Base-by-base conservation (phyloP, 2,888 invertebrate species). In the Sycophila texana region DNA sequence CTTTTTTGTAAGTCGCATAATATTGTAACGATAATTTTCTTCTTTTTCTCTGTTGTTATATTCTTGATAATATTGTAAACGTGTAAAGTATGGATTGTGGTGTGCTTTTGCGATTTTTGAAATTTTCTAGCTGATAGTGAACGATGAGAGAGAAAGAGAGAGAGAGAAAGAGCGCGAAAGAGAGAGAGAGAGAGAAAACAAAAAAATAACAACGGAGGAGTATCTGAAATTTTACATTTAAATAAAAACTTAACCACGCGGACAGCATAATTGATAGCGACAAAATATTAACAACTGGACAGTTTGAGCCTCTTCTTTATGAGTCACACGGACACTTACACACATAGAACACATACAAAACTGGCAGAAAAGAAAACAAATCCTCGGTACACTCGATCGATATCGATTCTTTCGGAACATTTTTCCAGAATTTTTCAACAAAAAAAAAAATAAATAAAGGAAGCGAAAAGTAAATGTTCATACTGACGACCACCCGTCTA, bases 271-370 rank as follows among this genome's bases (percentile, higher is more conserved):
- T 51, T 74, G 47, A n/a, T 58, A 74, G 49, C 16, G 16, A 57
- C 57, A 66, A 47, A 39, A 26, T 26, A 30, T 49, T 20, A 67
- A 30, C 57, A 74, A 58, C 65, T 26, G 49, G 22, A 51, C 67
- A 60, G 75, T 67, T 75, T 68, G 61, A 75, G 39, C 61, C 53
- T 68, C 60, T 51, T 75, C 71, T 77, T 71, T 66, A 65, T 57
- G 51, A 65, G 58, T 51, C 26, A 20, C 49, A 55, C 61, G 7
- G 16, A 60, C 22, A 61, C 12, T 22, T 58, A 60, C 53, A 73
- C 10, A 10, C 30, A 61, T 61, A 61, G 10, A 18, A 22, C 10
- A 71, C n/a, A 73, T 20, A 53, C 5, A 12, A 20, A 63, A 47
- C 14, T 53, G 7, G 66, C 18, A 55, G 12, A 49, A 49, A 10